Conservation (phyloP, 2,888 invertebrate species). For the Shargacucullia verbasci region DNA sequence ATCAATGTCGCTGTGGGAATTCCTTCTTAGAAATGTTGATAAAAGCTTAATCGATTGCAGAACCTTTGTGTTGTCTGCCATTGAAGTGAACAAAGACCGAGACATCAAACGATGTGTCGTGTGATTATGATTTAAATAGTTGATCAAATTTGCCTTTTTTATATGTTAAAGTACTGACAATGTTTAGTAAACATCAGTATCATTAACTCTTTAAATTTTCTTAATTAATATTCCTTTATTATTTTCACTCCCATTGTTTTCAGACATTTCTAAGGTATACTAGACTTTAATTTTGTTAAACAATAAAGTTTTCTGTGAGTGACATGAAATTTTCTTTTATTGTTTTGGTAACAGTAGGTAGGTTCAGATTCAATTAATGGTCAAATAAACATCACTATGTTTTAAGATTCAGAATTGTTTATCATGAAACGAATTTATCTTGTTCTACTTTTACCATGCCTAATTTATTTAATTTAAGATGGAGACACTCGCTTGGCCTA, state of each 20-base stretch:
- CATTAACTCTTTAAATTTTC: too few relatives aligned
- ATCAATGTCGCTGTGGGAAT: slow-evolving; percentile 27
- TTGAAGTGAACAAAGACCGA: slow-evolving; percentile 43
- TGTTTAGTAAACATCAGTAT: slow-evolving; percentile 11
- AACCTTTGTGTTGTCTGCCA: slow-evolving; percentile 43
- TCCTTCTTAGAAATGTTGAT: slow-evolving; percentile 32
- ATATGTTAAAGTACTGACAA: slow-evolving; percentile 5
- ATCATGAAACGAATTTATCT: too few relatives aligned
- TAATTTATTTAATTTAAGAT: too few relatives aligned
- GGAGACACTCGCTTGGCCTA: too few relatives aligned
- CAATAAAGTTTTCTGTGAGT: too few relatives aligned
- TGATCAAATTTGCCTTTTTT: slow-evolving; percentile 16
- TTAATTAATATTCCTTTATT: too few relatives aligned
- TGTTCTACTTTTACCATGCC: too few relatives aligned
- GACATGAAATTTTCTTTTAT: too few relatives aligned
- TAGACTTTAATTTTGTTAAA: not conserved
- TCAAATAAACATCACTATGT: not conserved
- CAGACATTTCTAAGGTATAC: too few relatives aligned
- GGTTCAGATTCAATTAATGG: not conserved
- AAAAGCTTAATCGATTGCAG: slow-evolving; percentile 37
- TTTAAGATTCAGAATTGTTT: too few relatives aligned
- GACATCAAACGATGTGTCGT: slow-evolving; percentile 37
- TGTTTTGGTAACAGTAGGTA: too few relatives aligned
- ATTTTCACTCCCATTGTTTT: too few relatives aligned
- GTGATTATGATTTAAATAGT: slow-evolving; percentile 44